Percentiles rank a stretch among this genome's conserved stretches.
Conservation (phyloP, 2,888 invertebrate species). For the Chouioia cunea region DNA sequence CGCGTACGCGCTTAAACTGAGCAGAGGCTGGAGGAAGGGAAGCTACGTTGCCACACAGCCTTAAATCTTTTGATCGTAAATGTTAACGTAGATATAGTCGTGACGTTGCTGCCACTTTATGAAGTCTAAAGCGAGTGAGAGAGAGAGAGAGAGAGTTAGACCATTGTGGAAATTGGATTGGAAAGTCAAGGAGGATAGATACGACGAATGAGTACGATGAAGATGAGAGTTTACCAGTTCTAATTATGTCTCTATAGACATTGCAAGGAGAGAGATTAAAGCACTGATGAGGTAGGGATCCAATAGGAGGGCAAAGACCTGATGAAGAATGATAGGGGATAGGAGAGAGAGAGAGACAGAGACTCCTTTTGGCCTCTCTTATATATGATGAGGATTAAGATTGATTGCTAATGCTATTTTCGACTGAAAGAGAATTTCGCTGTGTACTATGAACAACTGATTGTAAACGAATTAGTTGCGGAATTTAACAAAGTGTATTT, state of each 20-base stretch:
- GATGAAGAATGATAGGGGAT: neutral
- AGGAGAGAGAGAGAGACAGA: neutral
- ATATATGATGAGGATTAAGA: too few species aligned
- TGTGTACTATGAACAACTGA: too few species aligned
- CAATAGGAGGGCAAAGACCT: slow-evolving; percentile 13
- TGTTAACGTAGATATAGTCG: slow-evolving; percentile 5
- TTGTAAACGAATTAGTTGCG: too few species aligned
- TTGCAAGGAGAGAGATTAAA: neutral
- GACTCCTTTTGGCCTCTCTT: neutral
- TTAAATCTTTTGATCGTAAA: slow-evolving; percentile 42
- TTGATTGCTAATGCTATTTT: too few species aligned
- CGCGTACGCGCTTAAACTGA: slow-evolving; percentile 24
- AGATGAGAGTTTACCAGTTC: slow-evolving; percentile 27
- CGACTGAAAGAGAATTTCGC: too few species aligned
- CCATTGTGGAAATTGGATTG: slow-evolving; percentile 39
- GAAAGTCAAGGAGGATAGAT: slow-evolving; percentile 21
- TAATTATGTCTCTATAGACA: slow-evolving; percentile 35
- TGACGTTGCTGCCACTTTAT: slow-evolving; percentile 24
- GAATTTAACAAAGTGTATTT: too few species aligned
- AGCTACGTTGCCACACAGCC: neutral
- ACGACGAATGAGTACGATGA: neutral
- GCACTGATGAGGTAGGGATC: slow-evolving; percentile 15
- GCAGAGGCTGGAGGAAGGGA: too few species aligned
- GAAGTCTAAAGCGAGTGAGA: slow-evolving; percentile 28
- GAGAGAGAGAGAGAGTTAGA: slow-evolving; percentile 23